Evolutionary conservation across 2,888 invertebrate genomes (phyloP).

Genomic region (Calliopum simillimum): DNA sequence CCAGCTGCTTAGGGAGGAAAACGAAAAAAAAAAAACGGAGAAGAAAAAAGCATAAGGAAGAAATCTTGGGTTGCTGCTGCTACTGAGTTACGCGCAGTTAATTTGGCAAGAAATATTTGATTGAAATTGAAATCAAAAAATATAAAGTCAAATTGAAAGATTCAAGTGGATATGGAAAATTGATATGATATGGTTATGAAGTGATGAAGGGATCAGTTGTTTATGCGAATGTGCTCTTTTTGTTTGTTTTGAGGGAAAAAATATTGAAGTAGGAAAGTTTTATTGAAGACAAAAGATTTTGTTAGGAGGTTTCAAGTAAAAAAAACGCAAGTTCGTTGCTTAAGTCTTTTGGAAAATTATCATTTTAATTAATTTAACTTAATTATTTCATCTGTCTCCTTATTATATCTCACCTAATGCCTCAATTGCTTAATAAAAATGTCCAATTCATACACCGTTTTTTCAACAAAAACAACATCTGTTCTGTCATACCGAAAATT

Average conservation of each 20-base stretch:
- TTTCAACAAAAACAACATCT: neutral
- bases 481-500: neutral
- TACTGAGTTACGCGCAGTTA: slow-evolving; percentile 27
- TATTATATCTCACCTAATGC: too few relatives aligned
- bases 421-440: slow-evolving; percentile 8
- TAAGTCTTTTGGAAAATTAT: too few relatives aligned
- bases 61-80: neutral
- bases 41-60: too few relatives aligned
- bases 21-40: neutral
- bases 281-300: too few relatives aligned
- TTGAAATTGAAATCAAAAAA: slow-evolving; percentile 27
- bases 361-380: too few relatives aligned
- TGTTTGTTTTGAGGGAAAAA: too few relatives aligned
- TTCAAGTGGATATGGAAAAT: neutral
- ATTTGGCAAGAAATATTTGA: slow-evolving; percentile 25
- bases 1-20: neutral
- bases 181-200: slow-evolving; percentile 18
- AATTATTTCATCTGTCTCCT: too few relatives aligned
- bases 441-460: neutral
- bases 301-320: too few relatives aligned
- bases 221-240: neutral
- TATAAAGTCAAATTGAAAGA: slow-evolving; percentile 1
- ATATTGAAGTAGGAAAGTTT: too few relatives aligned
- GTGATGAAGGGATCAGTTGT: slow-evolving; percentile 3
- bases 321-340: too few relatives aligned